Conservation (phyloP, 2,113 vertebrate genomes). For the Gobio gobio region DNA sequence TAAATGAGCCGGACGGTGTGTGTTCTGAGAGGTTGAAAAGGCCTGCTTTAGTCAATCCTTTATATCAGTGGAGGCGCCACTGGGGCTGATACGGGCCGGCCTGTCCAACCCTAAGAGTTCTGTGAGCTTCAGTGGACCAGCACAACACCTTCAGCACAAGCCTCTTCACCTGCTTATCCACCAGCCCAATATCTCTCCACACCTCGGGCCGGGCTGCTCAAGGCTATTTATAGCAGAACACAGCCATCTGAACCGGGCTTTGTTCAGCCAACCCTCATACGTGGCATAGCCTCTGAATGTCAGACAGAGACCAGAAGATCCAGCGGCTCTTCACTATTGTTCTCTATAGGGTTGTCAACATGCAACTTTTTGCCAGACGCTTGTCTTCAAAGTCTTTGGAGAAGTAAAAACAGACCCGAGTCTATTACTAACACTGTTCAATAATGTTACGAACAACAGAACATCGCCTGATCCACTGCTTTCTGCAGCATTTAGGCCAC, state of each 20-base stretch:
- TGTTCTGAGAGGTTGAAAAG: neutral
- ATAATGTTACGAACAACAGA: neutral
- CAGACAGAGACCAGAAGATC: conserved; percentile 6
- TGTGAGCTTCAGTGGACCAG: conserved; percentile 29
- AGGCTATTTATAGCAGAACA: conserved; percentile 70
- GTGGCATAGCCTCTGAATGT: conserved; percentile 50
- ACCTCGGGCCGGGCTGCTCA: conserved; percentile 40
- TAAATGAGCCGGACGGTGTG: neutral
- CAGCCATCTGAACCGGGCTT: conserved; percentile 53
- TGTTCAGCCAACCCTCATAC: conserved; percentile 41
- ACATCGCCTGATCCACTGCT: neutral
- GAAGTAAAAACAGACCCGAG: neutral
- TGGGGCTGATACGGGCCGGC: neutral
- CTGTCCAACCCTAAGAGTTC: conserved; percentile 45
- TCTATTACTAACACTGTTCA: neutral
- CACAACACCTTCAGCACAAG: conserved; percentile 63
- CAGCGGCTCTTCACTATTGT: neutral
- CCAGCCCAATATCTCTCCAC: conserved; percentile 67
- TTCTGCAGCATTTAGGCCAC: neutral
- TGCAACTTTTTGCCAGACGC: neutral
- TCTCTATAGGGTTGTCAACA: neutral
- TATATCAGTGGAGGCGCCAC: neutral
- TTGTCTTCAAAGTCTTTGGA: neutral
- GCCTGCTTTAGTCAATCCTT: neutral
- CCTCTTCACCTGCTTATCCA: conserved; percentile 72